Base-by-base conservation (phyloP, 2,888 invertebrate species). In the Tinea semifulvella region DNA sequence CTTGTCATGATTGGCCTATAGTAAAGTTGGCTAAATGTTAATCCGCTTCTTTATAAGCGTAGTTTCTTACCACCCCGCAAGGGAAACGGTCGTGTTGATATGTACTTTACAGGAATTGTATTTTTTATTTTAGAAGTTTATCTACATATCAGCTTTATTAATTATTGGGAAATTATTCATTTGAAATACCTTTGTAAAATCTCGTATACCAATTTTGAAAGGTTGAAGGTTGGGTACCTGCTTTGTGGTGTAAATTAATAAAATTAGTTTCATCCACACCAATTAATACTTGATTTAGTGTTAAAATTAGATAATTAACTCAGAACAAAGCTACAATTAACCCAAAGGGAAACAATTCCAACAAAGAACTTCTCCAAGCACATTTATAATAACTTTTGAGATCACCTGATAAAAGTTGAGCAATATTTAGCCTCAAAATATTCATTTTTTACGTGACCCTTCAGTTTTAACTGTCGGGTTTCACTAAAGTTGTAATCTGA, bases 381-480 rank as follows among this genome's bases (percentile, higher is more conserved):
- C 40, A 40, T 36, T 36, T n/a, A 31, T 22, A 28, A 28, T 40
- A 22, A 40, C 22, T 40, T 36, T 40, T 40, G 40, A 20, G 40
- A 22, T 22, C 17, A 17, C 13, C 20, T 40, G 40, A 40, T 40
- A 40, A 40, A 40, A 40, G 20, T 40, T 40, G 13, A 40, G 22
- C 22, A 36, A 36, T 18, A 36, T 36, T 36, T 36, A 18, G 3
- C 2, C 2, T 16, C 4, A 36, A 36, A 36, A 14, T 35, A 35
- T 35, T 11, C 35, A 35, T 11, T 35, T 35, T 13, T 13, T 35
- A 35, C 35, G 35, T 13, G 35, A 22, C 13, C 35, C 35, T 35
- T 35, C 35, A 35, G 35, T 6, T 14, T 35, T 14, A 35, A 13
- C 6, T 26, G 26, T 26, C 7, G 26, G 26, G 26, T 26, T 26